Evolutionary conservation across 2,113 vertebrate genomes (phyloP), one percentile per base, ranked within the genome.

Genomic region (Salvelinus namaycush): DNA sequence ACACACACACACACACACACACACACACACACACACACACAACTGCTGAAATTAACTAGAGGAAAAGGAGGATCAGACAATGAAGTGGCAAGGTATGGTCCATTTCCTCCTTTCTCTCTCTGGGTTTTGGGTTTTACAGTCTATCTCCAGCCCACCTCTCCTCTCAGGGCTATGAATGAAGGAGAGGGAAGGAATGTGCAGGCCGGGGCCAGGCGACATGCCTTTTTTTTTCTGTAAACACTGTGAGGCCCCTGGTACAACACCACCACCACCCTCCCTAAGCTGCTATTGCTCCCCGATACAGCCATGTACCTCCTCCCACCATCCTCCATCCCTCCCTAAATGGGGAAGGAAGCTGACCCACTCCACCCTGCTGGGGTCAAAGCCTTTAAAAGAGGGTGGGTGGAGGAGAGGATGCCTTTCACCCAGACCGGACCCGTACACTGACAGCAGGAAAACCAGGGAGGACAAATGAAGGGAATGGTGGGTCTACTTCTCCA

Each of bases 141-240:
- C 78, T 57, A 39, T 74, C 22, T 13, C 80, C 57, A 34, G 78
- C 83, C 48, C 73, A 7, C 11, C 5, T 16, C 44, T 74, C 64
- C 74, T 79, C 79, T 80, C 78, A 83, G 79, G 78, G 18, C 13
- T 5, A 20, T 18, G 31, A 44, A 20, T 27, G 68, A 34, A 31
- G 4, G 39, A 44, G 66, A 68, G 66, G 29, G 29, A 67, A 13
- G 4, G 70, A 76, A 24, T 59, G 27, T 74, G 77, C 26, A 76
- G 72, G 54, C 68, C 60, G 7, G 1, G 39, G 39, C 39, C 39
- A 44, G 39, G 39, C 27, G 83, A 26, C 60, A 83, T 74, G 79
- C 76, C 81, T 77, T 68, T 74, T n/a, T n/a, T 74, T 83, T 79
- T 82, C 76, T 86, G 71, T 78, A 89, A 89, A 84, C 81, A 86